Conservation (phyloP, 2,797 vertebrate species). For the Coranthus polyacanthus region DNA sequence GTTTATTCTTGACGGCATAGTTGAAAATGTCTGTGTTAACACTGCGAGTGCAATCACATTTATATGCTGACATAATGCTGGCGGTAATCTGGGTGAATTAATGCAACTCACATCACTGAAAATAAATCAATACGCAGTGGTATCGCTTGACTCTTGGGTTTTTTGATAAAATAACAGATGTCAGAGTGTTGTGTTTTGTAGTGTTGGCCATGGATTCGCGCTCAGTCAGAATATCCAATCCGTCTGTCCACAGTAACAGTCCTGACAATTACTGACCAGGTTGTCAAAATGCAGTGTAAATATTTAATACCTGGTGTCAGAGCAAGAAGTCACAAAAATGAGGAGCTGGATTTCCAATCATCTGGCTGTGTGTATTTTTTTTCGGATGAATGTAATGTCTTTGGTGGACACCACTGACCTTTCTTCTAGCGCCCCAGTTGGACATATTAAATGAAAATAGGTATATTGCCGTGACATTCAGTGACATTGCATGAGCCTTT, state of each 20-base stretch:
- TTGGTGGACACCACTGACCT: slow-evolving; percentile 2
- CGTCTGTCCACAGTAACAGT: slow-evolving; percentile 11
- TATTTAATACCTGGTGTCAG: neutral
- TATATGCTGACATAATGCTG: slow-evolving; percentile 6
- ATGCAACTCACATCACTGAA: slow-evolving; percentile 10
- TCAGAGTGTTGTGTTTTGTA: slow-evolving; percentile 1
- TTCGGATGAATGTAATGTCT: neutral
- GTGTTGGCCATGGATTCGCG: neutral
- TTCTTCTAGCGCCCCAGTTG: neutral
- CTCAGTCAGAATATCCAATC: neutral
- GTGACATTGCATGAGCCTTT: neutral
- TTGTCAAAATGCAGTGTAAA: slow-evolving; percentile 1
- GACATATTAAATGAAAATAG: neutral
- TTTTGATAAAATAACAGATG: too few species aligned
- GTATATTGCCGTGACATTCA: slow-evolving; percentile 7
- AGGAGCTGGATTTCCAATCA: neutral
- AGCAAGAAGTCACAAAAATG: neutral
- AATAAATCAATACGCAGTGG: neutral
- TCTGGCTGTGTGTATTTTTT: neutral
- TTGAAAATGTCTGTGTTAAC: slow-evolving; percentile 18
- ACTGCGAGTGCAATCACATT: neutral
- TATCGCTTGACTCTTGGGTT: too few species aligned
- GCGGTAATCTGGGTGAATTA: neutral
- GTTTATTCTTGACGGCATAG: slow-evolving; percentile 31
- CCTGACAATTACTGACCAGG: neutral